Percentiles rank a stretch among this genome's conserved stretches.
These are phyloP conservation scores for Cryptotis parvus DNA, from an alignment of 2,113 vertebrate genomes.

Conservation along the genomic window DNA sequence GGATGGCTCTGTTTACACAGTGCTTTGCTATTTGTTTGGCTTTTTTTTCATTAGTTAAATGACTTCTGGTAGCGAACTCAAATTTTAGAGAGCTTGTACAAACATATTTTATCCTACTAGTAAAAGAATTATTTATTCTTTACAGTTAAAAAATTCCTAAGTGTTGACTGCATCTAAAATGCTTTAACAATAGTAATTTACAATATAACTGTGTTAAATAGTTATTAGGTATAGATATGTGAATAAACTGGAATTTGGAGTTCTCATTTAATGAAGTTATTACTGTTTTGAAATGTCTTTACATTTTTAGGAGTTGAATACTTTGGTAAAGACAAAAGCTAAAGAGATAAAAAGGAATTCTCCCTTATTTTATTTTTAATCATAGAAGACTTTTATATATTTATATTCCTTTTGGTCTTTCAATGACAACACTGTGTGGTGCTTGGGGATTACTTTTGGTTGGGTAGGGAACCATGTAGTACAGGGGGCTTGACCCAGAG, in stretches of 20 bases:
- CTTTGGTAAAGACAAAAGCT: not conserved
- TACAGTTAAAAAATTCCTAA: slow-evolving; percentile 14
- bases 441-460: no score
- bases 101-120: slow-evolving; percentile 6
- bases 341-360: not conserved
- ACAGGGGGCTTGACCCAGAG: no score
- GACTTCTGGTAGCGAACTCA: slow-evolving; percentile 76
- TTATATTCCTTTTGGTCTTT: no score
- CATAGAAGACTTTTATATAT: not conserved
- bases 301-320: not conserved
- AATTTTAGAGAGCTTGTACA: slow-evolving; percentile 63
- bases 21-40: not conserved
- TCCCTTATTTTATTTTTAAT: slow-evolving; percentile 7
- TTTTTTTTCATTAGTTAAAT: slow-evolving; percentile 78
- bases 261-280: not conserved
- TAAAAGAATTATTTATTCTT: slow-evolving; percentile 30
- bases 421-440: no score
- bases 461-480: no score
- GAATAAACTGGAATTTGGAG: not conserved
- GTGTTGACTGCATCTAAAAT: not conserved
- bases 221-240: not conserved
- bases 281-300: slow-evolving; percentile 33
- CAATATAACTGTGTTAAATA: not conserved
- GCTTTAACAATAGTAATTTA: not conserved
- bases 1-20: slow-evolving; percentile 79